A percentile compares a stretch with the other conserved stretches of the same genome.
Evolutionary conservation across 2,113 vertebrate species (phyloP).

Genomic region (Felis catus): F.catus_Fca126_mat1.0 CM031412.1:169446501-169447000

Average conservation of each 20-base stretch:
- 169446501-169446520: neutral
- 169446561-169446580: neutral
- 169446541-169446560: neutral
- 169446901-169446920: too few species aligned
- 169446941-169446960: neutral
- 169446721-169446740: neutral
- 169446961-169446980: neutral
- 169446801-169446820: too few species aligned
- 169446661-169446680: constrained; percentile 29
- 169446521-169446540: neutral
- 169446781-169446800: too few species aligned
- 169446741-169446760: neutral
- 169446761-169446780: too few species aligned
- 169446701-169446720: neutral
- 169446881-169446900: too few species aligned
- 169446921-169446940: constrained; percentile 26
- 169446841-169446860: too few species aligned
- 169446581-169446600: neutral
- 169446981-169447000: neutral
- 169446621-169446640: neutral
- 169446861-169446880: too few species aligned
- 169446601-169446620: neutral
- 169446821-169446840: too few species aligned
- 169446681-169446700: neutral
- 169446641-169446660: neutral